A percentile compares a stretch with the other conserved stretches of the same genome.
Evolutionary conservation across 2,113 vertebrate genomes (phyloP).

Genomic region (Dasyornis broadbenti): DNA sequence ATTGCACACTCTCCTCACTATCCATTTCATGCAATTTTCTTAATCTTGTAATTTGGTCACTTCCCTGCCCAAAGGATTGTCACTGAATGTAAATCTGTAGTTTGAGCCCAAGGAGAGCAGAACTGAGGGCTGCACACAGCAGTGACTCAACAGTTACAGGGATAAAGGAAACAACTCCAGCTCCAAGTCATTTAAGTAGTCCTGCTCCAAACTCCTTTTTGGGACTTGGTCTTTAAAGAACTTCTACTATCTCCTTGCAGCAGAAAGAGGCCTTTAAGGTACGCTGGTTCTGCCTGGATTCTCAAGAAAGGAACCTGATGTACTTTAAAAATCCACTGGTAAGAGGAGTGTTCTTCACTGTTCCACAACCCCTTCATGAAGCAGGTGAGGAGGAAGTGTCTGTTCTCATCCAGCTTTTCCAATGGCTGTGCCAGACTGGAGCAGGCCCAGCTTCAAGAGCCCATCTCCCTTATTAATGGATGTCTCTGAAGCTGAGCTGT

Average conservation of each 20-base stretch:
- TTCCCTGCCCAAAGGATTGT: not conserved
- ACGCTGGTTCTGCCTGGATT: conserved; percentile 91
- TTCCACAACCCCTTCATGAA: not conserved
- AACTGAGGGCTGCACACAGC: not conserved
- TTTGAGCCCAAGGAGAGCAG: not conserved
- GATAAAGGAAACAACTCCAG: not conserved
- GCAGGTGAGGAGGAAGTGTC: not conserved
- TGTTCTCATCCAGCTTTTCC: not conserved
- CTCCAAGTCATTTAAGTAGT: not conserved
- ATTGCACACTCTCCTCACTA: not conserved
- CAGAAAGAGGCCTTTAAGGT: conserved; percentile 86
- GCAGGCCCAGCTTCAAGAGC: not conserved
- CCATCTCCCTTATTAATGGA: not conserved
- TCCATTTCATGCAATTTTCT: not conserved
- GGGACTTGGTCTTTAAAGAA: not conserved
- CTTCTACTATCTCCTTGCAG: conserved; percentile 66
- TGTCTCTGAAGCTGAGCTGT: not conserved
- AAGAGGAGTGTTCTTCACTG: conserved; percentile 18
- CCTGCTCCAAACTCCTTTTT: not conserved
- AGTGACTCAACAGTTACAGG: not conserved
- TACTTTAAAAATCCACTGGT: conserved; percentile 92
- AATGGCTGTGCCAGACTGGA: not conserved
- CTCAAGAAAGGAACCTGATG: conserved; percentile 82
- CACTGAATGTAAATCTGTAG: not conserved
- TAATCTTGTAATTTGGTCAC: not conserved